Percentiles rank a stretch among this genome's conserved stretches.
These are phyloP conservation scores for Leptodactylus fuscus DNA, from an alignment of 2,113 vertebrate genomes.

Conservation along the genomic window DNA sequence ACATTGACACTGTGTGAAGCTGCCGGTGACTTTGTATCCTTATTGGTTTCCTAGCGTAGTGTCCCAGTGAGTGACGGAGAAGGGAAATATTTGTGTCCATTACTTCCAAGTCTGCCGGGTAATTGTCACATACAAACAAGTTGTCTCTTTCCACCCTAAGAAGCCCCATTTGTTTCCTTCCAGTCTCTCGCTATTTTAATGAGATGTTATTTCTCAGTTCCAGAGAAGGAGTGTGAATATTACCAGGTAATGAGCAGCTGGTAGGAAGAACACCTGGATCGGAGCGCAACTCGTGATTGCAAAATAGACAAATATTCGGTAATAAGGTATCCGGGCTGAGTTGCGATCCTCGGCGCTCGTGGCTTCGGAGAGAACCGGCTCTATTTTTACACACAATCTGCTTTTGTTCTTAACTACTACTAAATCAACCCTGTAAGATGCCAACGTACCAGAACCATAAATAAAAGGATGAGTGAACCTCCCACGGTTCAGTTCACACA, in stretches of 20 bases:
- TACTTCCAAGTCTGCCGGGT: not conserved
- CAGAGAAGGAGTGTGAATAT: constrained; percentile 22
- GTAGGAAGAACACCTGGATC: not conserved
- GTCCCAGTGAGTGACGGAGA: not conserved
- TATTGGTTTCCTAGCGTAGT: not conserved
- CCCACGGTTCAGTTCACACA: not conserved
- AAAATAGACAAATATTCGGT: constrained; percentile 19
- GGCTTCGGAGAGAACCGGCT: not conserved
- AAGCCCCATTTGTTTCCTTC: not conserved
- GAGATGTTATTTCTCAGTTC: constrained; percentile 1
- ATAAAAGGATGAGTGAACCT: not conserved
- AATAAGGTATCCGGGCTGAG: not conserved
- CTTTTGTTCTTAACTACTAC: not conserved
- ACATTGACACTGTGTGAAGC: no score
- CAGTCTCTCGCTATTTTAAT: not conserved
- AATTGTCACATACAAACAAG: not conserved
- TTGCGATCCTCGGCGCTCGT: not conserved
- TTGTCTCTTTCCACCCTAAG: not conserved
- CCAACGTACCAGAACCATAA: not conserved
- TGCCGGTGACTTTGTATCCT: not conserved
- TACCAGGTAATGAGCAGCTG: constrained; percentile 38
- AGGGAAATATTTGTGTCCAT: not conserved
- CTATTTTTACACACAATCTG: not conserved
- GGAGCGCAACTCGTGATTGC: not conserved
- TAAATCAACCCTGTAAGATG: not conserved